A percentile compares a stretch with the other conserved stretches of the same genome.
phyloP scores from a whole-genome alignment of 2,888 invertebrate species.

The Dinocampus coccinellae region DNA sequence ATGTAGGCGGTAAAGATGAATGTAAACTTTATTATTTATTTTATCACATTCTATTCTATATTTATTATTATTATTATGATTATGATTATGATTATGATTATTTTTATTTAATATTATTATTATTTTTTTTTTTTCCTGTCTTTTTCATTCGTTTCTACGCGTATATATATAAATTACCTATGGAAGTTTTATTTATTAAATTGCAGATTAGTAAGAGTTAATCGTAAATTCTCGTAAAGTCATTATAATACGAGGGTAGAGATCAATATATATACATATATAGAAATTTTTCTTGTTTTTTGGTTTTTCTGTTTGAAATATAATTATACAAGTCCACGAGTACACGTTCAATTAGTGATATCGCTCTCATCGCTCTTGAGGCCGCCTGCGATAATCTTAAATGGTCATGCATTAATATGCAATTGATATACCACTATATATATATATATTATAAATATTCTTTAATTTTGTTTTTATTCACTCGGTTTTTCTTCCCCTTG shows the following conservation, averaged over 20 bases:
- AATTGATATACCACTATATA: conserved; percentile 10
- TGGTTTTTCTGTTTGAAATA: not conserved
- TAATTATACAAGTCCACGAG: conserved; percentile 18
- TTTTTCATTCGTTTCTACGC: not conserved
- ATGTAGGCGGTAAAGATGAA: not conserved
- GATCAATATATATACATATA: not conserved
- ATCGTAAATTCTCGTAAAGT: not conserved
- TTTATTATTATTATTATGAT: too few species aligned
- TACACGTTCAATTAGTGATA: conserved; percentile 13
- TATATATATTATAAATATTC: not conserved
- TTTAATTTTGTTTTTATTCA: not conserved
- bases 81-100: too few species aligned
- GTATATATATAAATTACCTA: not conserved
- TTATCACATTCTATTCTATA: not conserved
- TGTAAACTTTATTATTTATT: not conserved
- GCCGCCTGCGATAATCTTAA: conserved; percentile 1
- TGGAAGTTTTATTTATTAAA: not conserved
- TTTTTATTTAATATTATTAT: too few species aligned
- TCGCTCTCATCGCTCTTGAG: conserved; percentile 13
- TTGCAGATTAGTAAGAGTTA: not conserved
- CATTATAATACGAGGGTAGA: conserved; percentile 9
- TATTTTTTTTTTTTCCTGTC: too few species aligned
- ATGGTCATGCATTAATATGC: conserved; percentile 18
- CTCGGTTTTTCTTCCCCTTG: not conserved
- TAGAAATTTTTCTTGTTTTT: too few species aligned